Conservation (phyloP, 2,113 vertebrate species). For the Chelonoidis abingdonii region DNA sequence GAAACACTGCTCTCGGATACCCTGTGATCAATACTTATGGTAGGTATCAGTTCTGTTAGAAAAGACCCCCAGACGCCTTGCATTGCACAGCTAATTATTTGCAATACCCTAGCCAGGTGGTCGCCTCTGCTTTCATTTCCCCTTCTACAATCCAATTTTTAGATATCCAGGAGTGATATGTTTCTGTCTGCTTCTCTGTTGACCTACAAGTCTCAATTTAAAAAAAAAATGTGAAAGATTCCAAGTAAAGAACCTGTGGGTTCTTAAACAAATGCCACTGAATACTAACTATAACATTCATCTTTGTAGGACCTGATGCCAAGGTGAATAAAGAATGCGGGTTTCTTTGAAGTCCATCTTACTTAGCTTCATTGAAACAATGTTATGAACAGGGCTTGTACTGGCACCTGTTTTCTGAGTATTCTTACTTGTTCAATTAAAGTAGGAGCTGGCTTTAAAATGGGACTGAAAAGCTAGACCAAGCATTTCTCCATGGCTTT, state of each 20-base stretch:
- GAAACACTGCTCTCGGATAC: not conserved
- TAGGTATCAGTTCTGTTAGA: not conserved
- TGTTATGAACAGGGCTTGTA: not conserved
- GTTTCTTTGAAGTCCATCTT: not conserved
- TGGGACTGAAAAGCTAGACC: not conserved
- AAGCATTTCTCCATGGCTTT: not conserved
- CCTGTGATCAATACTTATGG: not conserved
- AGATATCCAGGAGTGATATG: not conserved
- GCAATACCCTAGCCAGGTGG: not conserved
- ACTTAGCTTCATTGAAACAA: not conserved
- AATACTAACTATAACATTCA: not conserved
- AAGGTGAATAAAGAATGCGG: not conserved
- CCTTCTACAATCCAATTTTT: not conserved
- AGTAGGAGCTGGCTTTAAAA: not conserved
- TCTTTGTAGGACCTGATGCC: not conserved
- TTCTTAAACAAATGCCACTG: not conserved
- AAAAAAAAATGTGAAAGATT: not conserved
- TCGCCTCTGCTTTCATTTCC: not conserved
- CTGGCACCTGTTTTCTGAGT: constrained; percentile 8
- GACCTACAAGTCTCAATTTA: not conserved
- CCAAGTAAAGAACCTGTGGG: not conserved
- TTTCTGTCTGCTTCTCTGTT: not conserved
- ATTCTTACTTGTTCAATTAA: not conserved
- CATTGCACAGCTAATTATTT: not conserved
- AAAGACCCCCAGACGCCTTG: not conserved